Evolutionary conservation across 2,113 vertebrate genomes (phyloP), one percentile per base, ranked within the genome.

Genomic region (Eptesicus fuscus): DNA sequence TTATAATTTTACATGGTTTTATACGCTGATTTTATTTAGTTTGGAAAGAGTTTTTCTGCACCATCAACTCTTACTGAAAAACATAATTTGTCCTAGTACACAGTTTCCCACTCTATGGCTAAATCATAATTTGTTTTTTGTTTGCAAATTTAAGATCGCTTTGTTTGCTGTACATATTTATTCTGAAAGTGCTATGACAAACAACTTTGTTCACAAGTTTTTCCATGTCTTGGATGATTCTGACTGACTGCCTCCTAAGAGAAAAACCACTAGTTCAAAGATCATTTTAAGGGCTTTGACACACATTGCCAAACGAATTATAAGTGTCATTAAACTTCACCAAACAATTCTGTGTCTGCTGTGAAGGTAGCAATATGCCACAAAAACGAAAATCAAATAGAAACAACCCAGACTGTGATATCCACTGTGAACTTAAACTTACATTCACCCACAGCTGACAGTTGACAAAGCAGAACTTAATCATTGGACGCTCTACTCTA

Each of bases 281-380:
- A 63, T 87, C 9, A 88, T 63, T 74, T 63, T 51, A 42, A 90
- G 42, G 4, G 5, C 53, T 90, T 95, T 71, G 44, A 67, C 73
- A 76, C 17, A 32, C 35, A 96, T 63, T 83, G 35, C 22, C 14
- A 63, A 70, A 56, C 37, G 28, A 89, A 83, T 83, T 28, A 53
- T 28, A 89, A 79, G 42, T 42, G 30, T 95, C 40, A 87, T 83
- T 74, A 79, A 91, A 61, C 35, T 90, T 90, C 69, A 49, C 67
- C 44, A 88, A 59, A 56, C 30, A 71, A 49, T 23, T 32, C 11
- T 7, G 12, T 18, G 37, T 32, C 20, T 83, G 16, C 63, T 78
- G 7, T 32, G 8, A 93, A 30, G 42, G n/a, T 30, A 51, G 23
- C 42, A 53, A 53, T 59, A 17, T 25, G 12, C 37, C n/a, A 53